phyloP scores from a whole-genome alignment of 2,797 vertebrate genomes.

The Sarcophilus harrisii region DNA sequence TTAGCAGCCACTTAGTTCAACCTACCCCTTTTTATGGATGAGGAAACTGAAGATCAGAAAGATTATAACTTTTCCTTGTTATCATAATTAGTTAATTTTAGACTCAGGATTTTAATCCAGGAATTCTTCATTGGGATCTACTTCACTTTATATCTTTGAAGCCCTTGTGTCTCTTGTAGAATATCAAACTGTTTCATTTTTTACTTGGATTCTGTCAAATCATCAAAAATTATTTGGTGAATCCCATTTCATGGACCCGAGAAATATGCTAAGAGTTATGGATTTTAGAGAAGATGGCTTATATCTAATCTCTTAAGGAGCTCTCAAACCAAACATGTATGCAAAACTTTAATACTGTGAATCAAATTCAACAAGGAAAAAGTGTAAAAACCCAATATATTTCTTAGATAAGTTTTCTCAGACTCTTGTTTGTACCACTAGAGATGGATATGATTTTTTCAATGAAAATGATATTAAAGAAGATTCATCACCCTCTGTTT shows the following conservation, averaged over 20 bases:
- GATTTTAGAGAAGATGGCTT: slow-evolving; percentile 29
- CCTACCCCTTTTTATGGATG: not conserved
- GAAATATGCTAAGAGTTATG: slow-evolving; percentile 25
- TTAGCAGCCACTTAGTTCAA: not conserved
- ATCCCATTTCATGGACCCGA: slow-evolving; percentile 9
- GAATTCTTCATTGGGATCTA: not conserved
- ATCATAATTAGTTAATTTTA: not conserved
- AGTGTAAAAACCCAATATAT: not conserved
- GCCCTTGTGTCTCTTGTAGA: not conserved
- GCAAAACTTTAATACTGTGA: not conserved
- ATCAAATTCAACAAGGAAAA: slow-evolving; percentile 38
- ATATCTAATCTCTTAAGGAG: not conserved
- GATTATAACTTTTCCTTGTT: not conserved
- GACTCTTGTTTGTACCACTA: not conserved
- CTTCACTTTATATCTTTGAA: not conserved
- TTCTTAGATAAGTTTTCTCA: not conserved
- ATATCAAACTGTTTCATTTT: slow-evolving; percentile 17
- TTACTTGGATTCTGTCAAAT: slow-evolving; percentile 30
- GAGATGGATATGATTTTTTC: not conserved
- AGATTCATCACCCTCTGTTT: not conserved
- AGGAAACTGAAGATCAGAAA: not conserved
- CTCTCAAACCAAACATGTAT: slow-evolving; percentile 10
- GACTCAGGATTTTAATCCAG: not conserved
- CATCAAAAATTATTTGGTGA: slow-evolving; percentile 22
- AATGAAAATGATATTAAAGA: not conserved